phyloP scores from a whole-genome alignment of 2,113 vertebrate species.

The Acanthochromis polyacanthus region DNA sequence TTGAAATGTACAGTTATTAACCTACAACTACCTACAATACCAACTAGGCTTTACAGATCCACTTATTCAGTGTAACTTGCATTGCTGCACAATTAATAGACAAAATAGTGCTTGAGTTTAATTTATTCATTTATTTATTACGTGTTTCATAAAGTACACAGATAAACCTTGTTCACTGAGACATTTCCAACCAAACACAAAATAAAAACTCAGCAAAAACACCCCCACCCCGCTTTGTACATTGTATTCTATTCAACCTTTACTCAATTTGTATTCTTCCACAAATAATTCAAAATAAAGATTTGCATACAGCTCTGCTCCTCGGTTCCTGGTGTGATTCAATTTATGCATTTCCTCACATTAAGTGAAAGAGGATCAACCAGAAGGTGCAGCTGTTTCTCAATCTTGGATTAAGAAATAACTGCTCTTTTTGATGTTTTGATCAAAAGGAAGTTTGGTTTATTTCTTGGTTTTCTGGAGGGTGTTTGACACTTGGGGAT shows the following conservation, averaged over 20 bases:
- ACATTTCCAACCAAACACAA: neutral
- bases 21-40: too few relatives aligned
- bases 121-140: neutral
- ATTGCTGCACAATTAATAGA: too few relatives aligned
- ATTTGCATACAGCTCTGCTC: neutral
- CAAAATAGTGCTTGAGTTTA: too few relatives aligned
- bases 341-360: neutral
- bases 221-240: too few relatives aligned
- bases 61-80: too few relatives aligned
- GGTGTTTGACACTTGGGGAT: neutral
- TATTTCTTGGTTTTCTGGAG: neutral
- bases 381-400: neutral
- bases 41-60: too few relatives aligned
- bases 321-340: neutral
- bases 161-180: neutral
- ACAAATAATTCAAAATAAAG: neutral
- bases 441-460: conserved; percentile 69
- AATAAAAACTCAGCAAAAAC: too few relatives aligned
- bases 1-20: too few relatives aligned
- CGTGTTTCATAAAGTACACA: neutral
- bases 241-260: neutral
- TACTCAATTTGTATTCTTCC: neutral
- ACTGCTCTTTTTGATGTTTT: neutral
- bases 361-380: neutral
- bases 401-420: neutral